These are phyloP conservation scores for Philantomba maxwellii DNA, from an alignment of 2,113 vertebrate species.

Conservation along the genomic window DNA sequence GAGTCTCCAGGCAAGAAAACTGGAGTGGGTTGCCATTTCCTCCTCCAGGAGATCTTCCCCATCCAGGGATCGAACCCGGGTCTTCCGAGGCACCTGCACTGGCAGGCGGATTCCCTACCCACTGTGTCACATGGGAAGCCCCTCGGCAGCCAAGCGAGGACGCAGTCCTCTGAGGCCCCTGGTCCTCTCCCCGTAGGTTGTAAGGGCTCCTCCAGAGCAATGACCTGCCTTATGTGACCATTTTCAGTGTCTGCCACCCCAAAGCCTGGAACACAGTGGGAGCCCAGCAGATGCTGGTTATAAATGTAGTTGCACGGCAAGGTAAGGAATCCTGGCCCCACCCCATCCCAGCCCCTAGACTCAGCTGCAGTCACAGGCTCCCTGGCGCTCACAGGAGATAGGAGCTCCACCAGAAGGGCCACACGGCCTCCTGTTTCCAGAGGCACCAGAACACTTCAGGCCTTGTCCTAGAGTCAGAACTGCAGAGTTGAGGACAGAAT, in stretches of 20 bases:
- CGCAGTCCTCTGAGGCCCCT: neutral
- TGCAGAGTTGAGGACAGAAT: neutral
- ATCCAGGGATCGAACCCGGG: accelerated
- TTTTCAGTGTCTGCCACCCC: neutral
- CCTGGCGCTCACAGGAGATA: accelerated
- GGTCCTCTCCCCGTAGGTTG: neutral
- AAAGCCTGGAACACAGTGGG: neutral
- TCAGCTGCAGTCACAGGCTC: neutral
- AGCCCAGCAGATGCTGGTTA: neutral
- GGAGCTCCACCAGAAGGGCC: neutral
- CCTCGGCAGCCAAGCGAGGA: neutral
- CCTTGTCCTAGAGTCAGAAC: neutral
- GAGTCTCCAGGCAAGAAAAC: neutral
- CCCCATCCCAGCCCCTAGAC: neutral
- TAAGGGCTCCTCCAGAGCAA: neutral
- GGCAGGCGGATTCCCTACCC: neutral
- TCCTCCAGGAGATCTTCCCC: neutral
- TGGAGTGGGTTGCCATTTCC: neutral
- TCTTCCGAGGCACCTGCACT: neutral
- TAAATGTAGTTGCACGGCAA: neutral
- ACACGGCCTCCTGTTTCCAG: neutral
- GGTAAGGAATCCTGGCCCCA: neutral
- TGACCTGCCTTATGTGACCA: neutral
- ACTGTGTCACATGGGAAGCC: neutral
- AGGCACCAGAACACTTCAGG: neutral